These are phyloP conservation scores for Neoniphon sammara DNA, from an alignment of 2,797 vertebrate genomes.

Conservation along the genomic window DNA sequence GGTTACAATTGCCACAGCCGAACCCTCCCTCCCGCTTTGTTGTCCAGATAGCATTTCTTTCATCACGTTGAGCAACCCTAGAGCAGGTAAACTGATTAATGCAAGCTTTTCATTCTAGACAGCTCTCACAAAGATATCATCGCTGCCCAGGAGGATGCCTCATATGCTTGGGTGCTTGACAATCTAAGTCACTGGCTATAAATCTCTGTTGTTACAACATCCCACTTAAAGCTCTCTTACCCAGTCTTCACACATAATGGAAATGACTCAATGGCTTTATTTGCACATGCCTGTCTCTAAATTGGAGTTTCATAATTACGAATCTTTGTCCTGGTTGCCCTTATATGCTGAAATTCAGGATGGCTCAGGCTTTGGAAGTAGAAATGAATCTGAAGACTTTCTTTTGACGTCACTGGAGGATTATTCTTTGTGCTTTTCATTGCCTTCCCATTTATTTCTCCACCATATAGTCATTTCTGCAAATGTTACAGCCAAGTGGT, in stretches of 20 bases:
- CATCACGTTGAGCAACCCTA: constrained; percentile 73
- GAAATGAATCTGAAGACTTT: constrained; percentile 25
- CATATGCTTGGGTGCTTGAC: constrained; percentile 65
- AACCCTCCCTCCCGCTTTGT: constrained; percentile 30
- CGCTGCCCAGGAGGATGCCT: constrained; percentile 71
- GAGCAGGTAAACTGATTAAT: constrained; percentile 81
- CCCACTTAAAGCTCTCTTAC: constrained; percentile 30
- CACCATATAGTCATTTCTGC: constrained; percentile 25
- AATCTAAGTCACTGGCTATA: constrained; percentile 62
- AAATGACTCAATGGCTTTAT: constrained; percentile 38
- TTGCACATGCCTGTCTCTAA: constrained; percentile 8
- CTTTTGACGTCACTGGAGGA: constrained; percentile 19
- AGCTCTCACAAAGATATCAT: constrained; percentile 79
- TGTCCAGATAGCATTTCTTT: constrained; percentile 71
- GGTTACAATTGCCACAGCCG: constrained; percentile 65
- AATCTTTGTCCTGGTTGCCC: constrained; percentile 3
- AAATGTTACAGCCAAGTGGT: constrained; percentile 5
- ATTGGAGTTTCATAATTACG: background rate
- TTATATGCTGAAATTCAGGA: constrained; percentile 5
- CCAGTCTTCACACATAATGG: constrained; percentile 19
- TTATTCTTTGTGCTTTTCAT: constrained; percentile 35
- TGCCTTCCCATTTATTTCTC: background rate
- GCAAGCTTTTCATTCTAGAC: constrained; percentile 77
- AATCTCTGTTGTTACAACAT: constrained; percentile 58
- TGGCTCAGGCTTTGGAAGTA: constrained; percentile 3